These are phyloP conservation scores for Drosophila macrothrix DNA, from an alignment of 2,888 invertebrate species.

Conservation along the genomic window DNA sequence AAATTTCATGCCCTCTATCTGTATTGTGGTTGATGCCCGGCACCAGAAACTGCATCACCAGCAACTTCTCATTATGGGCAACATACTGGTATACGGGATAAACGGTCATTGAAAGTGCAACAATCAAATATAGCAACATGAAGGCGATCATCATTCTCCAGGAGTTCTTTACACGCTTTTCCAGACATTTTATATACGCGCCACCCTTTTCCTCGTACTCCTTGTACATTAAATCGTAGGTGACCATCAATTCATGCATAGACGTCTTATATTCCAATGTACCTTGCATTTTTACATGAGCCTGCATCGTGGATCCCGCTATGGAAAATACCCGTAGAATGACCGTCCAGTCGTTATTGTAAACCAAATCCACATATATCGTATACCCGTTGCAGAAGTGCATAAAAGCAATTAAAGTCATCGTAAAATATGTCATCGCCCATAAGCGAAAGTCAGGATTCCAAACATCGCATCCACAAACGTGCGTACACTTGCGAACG, in stretches of 20 bases:
- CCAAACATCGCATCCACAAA: constrained; percentile 64
- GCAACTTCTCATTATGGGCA: constrained; percentile 41
- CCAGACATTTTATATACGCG: constrained; percentile 48
- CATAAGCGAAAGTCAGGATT: constrained; percentile 38
- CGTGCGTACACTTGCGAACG: constrained; percentile 49
- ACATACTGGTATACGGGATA: constrained; percentile 49
- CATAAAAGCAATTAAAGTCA: accelerated
- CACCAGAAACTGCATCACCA: constrained; percentile 67
- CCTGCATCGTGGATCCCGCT: constrained; percentile 61
- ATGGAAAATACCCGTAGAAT: constrained; percentile 62
- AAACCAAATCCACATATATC: constrained; percentile 58
- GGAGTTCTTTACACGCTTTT: constrained; percentile 35
- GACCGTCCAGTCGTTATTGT: constrained; percentile 57
- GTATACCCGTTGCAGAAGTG: constrained; percentile 49
- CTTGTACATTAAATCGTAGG: constrained; percentile 54
- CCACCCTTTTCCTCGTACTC: constrained; percentile 54
- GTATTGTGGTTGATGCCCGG: constrained; percentile 60
- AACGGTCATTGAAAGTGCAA: constrained; percentile 4
- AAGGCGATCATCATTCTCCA: constrained; percentile 44
- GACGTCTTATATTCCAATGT: not conserved
- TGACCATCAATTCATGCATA: constrained; percentile 35
- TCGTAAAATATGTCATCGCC: not conserved
- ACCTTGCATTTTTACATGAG: not conserved
- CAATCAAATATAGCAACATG: constrained; percentile 26
- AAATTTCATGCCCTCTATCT: constrained; percentile 47